Evolutionary conservation across 2,797 vertebrate genomes (phyloP), one percentile per base, ranked within the genome.

Genomic region (Eurystomus glaucurus): DNA sequence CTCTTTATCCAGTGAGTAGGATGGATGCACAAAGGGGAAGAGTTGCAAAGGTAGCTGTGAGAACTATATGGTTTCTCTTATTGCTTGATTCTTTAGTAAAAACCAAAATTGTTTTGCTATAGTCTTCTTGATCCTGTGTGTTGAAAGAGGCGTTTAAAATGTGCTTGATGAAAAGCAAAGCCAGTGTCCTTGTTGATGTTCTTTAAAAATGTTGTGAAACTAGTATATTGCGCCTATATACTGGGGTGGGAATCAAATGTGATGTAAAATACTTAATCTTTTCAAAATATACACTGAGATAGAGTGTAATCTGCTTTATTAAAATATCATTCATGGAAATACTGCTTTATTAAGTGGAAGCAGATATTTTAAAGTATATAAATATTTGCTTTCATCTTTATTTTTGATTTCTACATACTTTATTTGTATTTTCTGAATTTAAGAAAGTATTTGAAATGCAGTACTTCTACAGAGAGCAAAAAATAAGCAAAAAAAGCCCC

Each of bases 381-480:
- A 88, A 62, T 72, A 70, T 10, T 94, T 83, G 26, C 57, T 90
- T 86, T 76, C 17, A 25, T 74, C 19, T 82, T 58, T 76, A 33
- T 13, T 82, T 96, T 75, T 2, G 4, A 31, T 84, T 92, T 86
- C 26, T 78, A 20, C 11, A 6, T 65, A 37, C 14, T 22, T 2
- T 55, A 22, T 88, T 86, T 86, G 46, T 48, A 57, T 9, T 66
- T 13, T 50, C 23, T 83, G 64, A 66, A 93, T 37, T 39, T 5
- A 61, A 37, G 25, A 39, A 52, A 43, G 39, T 19, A 57, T 58
- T 88, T 93, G 58, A 90, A 88, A 84, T 84, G 21, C 50, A 77
- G 1, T 80, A 41, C 14, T 79, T 66, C 4, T 29, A 20, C 16
- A 60, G 54, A 85, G 22, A 90, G 19, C 2, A 37, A 62, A 70